Conservation (phyloP, 1,140 invertebrate genomes). For the Trichonephila clavipes region DNA sequence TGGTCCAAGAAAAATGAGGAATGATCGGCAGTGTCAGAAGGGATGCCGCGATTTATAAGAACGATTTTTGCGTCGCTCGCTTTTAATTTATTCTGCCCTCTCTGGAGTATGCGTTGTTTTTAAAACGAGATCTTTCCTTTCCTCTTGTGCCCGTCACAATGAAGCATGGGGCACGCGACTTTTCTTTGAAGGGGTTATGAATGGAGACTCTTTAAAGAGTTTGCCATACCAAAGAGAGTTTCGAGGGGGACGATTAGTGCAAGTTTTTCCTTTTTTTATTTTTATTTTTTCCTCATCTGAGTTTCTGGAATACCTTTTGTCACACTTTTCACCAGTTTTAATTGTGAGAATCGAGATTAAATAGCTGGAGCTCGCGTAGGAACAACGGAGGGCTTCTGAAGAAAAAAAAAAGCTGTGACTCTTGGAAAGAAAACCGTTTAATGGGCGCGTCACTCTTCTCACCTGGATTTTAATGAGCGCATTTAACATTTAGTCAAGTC, state of each 20-base stretch:
- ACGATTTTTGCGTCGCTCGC: conserved; percentile 33
- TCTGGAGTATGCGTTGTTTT: conserved; percentile 52
- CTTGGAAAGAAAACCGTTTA: conserved; percentile 52
- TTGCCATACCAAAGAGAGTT: conserved; percentile 42
- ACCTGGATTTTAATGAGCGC: conserved; percentile 67
- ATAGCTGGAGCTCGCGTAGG: conserved; percentile 14
- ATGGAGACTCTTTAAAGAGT: conserved; percentile 41
- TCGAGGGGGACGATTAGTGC: conserved; percentile 17
- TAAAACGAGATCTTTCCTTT: neutral
- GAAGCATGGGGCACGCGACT: conserved; percentile 9
- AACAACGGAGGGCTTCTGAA: neutral
- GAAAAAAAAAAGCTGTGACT: conserved; percentile 3
- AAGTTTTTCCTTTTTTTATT: neutral
- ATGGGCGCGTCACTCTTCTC: conserved; percentile 63
- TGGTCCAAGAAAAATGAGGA: neutral
- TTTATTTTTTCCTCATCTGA: neutral
- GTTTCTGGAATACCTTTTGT: conserved; percentile 73
- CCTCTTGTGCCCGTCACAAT: conserved; percentile 8
- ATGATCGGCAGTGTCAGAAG: neutral
- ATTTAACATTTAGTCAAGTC: conserved; percentile 66
- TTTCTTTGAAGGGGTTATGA: conserved; percentile 35
- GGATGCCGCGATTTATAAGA: conserved; percentile 13
- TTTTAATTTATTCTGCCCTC: conserved; percentile 53
- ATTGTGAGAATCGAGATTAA: conserved; percentile 74
- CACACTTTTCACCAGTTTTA: conserved; percentile 74